Conservation (phyloP, 2,797 vertebrate species). For the Sarcophilus harrisii region DNA sequence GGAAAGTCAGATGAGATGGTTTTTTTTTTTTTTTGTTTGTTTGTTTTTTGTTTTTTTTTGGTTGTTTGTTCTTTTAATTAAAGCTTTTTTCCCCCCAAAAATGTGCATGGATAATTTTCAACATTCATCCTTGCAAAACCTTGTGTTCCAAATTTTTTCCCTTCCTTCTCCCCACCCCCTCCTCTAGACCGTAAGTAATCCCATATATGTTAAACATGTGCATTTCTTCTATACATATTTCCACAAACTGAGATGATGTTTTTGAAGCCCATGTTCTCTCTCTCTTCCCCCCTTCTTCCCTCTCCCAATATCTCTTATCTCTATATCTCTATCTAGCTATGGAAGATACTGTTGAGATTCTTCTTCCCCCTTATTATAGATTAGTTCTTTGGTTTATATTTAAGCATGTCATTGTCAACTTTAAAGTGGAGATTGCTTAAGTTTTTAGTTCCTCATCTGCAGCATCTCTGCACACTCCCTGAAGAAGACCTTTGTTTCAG, state of each 20-base stretch:
- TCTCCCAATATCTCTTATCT: background rate
- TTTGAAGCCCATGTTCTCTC: background rate
- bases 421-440: background rate
- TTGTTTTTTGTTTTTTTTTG: background rate
- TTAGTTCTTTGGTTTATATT: background rate
- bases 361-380: background rate
- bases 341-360: background rate
- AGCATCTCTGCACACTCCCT: conserved; percentile 64
- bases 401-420: background rate
- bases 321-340: background rate
- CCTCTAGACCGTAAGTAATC: too few relatives aligned
- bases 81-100: too few relatives aligned
- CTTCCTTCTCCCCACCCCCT: too few relatives aligned
- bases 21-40: too few relatives aligned
- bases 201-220: too few relatives aligned
- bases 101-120: too few relatives aligned
- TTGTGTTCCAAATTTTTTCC: too few relatives aligned
- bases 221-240: too few relatives aligned
- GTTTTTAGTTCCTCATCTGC: conserved; percentile 18
- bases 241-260: background rate
- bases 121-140: too few relatives aligned
- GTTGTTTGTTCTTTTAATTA: background rate
- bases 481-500: conserved; percentile 24
- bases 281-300: rapidly evolving
- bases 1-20: background rate